Conservation (phyloP, 2,888 invertebrate genomes). For the Lithophane semibrunnea region DNA sequence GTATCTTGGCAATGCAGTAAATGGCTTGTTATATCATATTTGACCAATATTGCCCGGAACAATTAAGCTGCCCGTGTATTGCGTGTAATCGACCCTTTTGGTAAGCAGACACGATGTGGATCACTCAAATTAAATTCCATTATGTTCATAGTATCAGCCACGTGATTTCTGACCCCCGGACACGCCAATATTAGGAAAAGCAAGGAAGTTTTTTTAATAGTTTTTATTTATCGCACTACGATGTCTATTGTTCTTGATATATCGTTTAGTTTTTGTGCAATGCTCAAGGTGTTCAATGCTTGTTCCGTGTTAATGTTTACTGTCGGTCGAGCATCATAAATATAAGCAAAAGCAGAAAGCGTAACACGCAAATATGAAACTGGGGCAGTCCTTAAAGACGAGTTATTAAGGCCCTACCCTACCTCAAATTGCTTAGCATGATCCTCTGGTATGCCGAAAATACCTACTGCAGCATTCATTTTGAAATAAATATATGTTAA, state of each 20-base stretch:
- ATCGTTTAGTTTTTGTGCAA: conserved; percentile 28
- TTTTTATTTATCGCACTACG: conserved; percentile 24
- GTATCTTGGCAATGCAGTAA: not conserved
- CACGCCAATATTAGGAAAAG: conserved; percentile 35
- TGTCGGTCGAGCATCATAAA: not conserved
- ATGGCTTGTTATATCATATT: not conserved
- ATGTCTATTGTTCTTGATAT: conserved; percentile 22
- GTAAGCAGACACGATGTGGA: not conserved
- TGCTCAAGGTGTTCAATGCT: conserved; percentile 4
- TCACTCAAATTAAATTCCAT: conserved; percentile 36
- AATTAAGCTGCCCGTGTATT: not conserved
- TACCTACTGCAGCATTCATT: no score
- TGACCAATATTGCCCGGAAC: not conserved
- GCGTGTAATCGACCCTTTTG: not conserved
- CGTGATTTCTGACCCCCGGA: conserved; percentile 30
- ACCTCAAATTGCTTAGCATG: no score
- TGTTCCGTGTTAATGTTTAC: conserved; percentile 1
- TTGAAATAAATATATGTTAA: no score
- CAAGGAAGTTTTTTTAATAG: conserved; percentile 1
- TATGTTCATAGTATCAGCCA: conserved; percentile 5
- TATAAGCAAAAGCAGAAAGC: conserved; percentile 13
- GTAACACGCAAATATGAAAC: conserved; percentile 17
- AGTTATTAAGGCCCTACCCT: conserved; percentile 10
- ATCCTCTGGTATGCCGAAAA: no score
- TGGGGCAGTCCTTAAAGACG: not conserved